A percentile compares a stretch with the other conserved stretches of the same genome.
These are phyloP conservation scores for Nipponacmea schrenckii DNA, from an alignment of 2,888 invertebrate genomes.

Conservation along the genomic window DNA sequence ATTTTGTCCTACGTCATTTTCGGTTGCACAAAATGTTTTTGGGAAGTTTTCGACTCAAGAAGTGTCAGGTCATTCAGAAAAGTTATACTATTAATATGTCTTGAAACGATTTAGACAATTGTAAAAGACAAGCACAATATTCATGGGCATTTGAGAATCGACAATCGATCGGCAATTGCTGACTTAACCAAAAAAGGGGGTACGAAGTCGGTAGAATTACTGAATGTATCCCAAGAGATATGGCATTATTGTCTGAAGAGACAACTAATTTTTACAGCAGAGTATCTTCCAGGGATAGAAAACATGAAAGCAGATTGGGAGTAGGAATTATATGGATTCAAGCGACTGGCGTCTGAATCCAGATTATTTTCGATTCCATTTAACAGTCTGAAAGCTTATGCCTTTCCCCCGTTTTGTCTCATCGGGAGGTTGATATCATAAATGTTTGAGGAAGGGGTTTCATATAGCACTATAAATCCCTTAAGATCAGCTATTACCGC, in stretches of 20 bases:
- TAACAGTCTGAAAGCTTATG: conserved; percentile 6
- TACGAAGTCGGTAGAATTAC: not conserved
- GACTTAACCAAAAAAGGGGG: conserved; percentile 25
- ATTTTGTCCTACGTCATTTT: no score
- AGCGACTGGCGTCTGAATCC: not conserved
- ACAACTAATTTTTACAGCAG: not conserved
- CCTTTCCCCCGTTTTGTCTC: conserved; percentile 17
- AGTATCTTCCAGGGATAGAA: not conserved
- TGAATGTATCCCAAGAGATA: not conserved
- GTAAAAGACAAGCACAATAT: conserved; percentile 8
- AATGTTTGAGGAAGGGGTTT: not conserved
- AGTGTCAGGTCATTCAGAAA: no score
- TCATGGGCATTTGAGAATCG: conserved; percentile 14
- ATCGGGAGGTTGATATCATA: conserved; percentile 1
- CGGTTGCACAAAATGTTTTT: no score
- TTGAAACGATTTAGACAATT: conserved; percentile 17
- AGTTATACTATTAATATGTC: no score
- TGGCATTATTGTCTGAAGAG: conserved; percentile 8
- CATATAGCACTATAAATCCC: not conserved
- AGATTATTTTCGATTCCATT: conserved; percentile 2
- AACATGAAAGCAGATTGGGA: not conserved
- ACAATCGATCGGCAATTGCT: conserved; percentile 18
- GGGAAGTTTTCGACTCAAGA: no score
- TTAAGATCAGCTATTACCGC: conserved; percentile 17
- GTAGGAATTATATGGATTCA: not conserved